Conservation (phyloP, 2,797 vertebrate genomes). For the Phrynocephalus guinanensis region DNA sequence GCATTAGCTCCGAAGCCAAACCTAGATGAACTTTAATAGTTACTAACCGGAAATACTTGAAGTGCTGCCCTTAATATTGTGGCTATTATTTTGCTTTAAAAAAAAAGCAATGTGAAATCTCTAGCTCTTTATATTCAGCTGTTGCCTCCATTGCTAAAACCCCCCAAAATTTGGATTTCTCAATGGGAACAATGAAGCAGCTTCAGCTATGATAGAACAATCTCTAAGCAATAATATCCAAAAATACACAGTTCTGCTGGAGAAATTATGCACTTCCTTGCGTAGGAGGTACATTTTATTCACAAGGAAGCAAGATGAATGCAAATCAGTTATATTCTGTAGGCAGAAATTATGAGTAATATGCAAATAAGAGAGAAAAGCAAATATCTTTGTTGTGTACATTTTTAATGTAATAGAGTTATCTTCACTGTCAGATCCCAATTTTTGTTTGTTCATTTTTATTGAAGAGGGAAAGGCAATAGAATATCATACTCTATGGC, state of each 20-base stretch:
- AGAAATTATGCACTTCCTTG: conserved; percentile 68
- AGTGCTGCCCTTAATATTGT: conserved; percentile 66
- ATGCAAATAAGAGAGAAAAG: conserved; percentile 77
- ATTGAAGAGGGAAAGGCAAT: conserved; percentile 50
- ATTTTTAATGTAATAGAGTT: conserved; percentile 64
- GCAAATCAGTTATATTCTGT: conserved; percentile 76
- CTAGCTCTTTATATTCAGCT: conserved; percentile 63
- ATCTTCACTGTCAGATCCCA: conserved; percentile 67
- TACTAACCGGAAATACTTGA: conserved; percentile 64
- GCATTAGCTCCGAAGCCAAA: conserved; percentile 59
- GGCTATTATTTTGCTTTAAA: conserved; percentile 62
- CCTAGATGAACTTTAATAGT: conserved; percentile 73
- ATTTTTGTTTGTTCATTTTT: conserved; percentile 61
- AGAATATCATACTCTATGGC: conserved; percentile 28
- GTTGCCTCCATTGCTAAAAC: conserved; percentile 55
- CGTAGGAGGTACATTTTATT: conserved; percentile 72
- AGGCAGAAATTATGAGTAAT: conserved; percentile 75
- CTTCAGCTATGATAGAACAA: conserved; percentile 59
- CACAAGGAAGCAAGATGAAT: conserved; percentile 69
- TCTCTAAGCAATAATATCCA: conserved; percentile 67
- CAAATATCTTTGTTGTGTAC: conserved; percentile 72
- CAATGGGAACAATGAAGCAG: conserved; percentile 51
- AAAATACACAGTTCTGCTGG: conserved; percentile 65
- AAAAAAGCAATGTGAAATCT: conserved; percentile 55
- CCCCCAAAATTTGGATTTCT: conserved; percentile 63